phyloP scores from a whole-genome alignment of 2,797 vertebrate species.

The Myotis myotis region DNA sequence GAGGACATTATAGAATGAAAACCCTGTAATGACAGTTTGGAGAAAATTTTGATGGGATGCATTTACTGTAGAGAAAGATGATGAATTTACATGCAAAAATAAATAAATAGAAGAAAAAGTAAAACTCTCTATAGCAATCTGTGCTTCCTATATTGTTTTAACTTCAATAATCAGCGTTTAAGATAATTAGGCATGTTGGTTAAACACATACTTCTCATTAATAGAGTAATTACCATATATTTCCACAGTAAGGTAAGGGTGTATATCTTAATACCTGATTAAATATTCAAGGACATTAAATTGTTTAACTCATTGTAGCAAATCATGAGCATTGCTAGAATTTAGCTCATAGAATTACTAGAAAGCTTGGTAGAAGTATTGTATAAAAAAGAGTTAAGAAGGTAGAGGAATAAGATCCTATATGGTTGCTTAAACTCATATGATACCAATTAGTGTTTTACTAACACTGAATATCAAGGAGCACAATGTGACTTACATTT shows the following conservation, averaged over 20 bases:
- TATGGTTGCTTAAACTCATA: not conserved
- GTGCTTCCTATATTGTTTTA: constrained; percentile 16
- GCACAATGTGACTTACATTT: constrained; percentile 50
- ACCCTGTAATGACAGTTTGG: not conserved
- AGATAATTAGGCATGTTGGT: constrained; percentile 56
- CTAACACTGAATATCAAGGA: constrained; percentile 53
- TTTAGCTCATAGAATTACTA: not conserved
- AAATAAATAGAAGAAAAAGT: not conserved
- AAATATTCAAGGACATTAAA: not conserved
- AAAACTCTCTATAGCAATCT: not conserved
- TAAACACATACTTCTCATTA: constrained; percentile 62
- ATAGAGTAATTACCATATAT: constrained; percentile 62
- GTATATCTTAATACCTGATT: constrained; percentile 13
- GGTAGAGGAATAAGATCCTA: constrained; percentile 1
- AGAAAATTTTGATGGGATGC: not conserved
- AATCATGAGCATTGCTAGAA: not conserved
- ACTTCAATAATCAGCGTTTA: constrained; percentile 61
- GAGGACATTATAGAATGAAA: not conserved
- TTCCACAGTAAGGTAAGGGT: constrained; percentile 28
- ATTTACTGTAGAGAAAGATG: not conserved
- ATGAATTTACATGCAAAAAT: not conserved
- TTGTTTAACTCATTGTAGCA: constrained; percentile 35
- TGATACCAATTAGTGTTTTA: constrained; percentile 29
- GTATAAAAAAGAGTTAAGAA: constrained; percentile 32
- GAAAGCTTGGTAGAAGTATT: not conserved